phyloP scores from a whole-genome alignment of 2,113 vertebrate genomes.

The Nothobranchius kuhntae region DNA sequence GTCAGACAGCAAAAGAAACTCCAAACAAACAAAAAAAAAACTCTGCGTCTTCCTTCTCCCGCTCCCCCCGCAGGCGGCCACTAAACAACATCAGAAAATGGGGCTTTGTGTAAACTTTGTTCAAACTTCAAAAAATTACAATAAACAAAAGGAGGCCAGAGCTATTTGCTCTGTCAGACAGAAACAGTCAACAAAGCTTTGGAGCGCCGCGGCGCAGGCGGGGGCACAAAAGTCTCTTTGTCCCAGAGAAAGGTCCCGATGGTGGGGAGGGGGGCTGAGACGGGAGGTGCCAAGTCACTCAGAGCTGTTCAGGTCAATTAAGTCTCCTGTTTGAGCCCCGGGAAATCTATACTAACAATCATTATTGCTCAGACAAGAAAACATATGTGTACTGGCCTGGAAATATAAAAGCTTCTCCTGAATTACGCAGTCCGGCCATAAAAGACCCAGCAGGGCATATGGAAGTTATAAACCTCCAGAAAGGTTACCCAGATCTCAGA shows the following conservation, averaged over 20 bases:
- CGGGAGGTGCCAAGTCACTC: slow-evolving; percentile 80
- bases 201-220: slow-evolving; percentile 66
- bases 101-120: slow-evolving; percentile 77
- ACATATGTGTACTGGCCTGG: slow-evolving; percentile 71
- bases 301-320: slow-evolving; percentile 83
- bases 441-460: slow-evolving; percentile 63
- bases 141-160: slow-evolving; percentile 77
- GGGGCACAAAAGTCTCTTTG: slow-evolving; percentile 79
- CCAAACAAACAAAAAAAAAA: slow-evolving; percentile 58
- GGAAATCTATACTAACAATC: slow-evolving; percentile 82
- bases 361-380: slow-evolving; percentile 75
- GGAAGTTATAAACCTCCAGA: slow-evolving; percentile 70
- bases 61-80: slow-evolving; percentile 52
- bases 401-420: slow-evolving; percentile 68
- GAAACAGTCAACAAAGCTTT: slow-evolving; percentile 79
- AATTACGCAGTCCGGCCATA: slow-evolving; percentile 56
- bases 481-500: slow-evolving; percentile 64
- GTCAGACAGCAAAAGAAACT: slow-evolving; percentile 62
- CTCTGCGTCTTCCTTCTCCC: slow-evolving; percentile 37
- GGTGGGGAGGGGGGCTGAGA: slow-evolving; percentile 54
- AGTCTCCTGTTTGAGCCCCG: slow-evolving; percentile 77
- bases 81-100: slow-evolving; percentile 59
- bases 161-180: slow-evolving; percentile 76
- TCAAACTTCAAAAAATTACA: slow-evolving; percentile 74
- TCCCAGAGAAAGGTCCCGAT: slow-evolving; percentile 66